Evolutionary conservation across 2,113 vertebrate species (phyloP).

Genomic region (Mobula birostris): DNA sequence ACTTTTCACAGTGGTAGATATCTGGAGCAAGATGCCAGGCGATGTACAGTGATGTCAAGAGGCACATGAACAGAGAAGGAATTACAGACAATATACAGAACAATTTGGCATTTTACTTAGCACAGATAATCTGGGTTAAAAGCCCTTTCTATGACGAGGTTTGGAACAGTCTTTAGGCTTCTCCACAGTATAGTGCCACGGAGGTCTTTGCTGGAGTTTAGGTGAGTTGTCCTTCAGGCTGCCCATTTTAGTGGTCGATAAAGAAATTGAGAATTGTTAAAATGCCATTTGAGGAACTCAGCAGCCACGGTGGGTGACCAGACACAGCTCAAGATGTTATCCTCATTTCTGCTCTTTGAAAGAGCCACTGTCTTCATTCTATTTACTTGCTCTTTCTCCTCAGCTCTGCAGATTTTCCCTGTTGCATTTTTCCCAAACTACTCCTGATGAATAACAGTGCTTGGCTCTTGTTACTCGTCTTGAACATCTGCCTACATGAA

Average conservation of each 20-base stretch:
- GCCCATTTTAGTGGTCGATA: neutral
- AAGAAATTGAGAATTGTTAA: neutral
- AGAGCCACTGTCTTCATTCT: neutral
- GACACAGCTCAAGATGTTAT: neutral
- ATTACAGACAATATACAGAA: too few relatives aligned
- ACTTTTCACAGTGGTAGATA: too few relatives aligned
- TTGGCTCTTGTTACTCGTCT: neutral
- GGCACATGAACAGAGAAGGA: too few relatives aligned
- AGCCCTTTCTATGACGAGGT: neutral
- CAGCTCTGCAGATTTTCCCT: neutral
- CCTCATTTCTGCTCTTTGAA: neutral
- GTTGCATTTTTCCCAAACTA: neutral
- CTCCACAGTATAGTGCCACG: neutral
- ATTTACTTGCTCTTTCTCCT: neutral
- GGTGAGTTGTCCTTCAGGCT: neutral
- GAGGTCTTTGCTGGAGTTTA: neutral
- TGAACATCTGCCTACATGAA: neutral
- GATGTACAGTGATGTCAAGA: too few relatives aligned
- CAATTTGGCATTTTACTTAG: too few relatives aligned
- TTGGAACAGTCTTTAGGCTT: neutral
- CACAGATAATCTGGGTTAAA: too few relatives aligned
- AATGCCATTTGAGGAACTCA: neutral
- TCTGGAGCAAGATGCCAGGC: too few relatives aligned
- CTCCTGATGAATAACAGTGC: neutral
- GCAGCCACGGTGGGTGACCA: neutral